Evolutionary conservation across 2,113 vertebrate species (phyloP).

Genomic region (Uria lomvia): DNA sequence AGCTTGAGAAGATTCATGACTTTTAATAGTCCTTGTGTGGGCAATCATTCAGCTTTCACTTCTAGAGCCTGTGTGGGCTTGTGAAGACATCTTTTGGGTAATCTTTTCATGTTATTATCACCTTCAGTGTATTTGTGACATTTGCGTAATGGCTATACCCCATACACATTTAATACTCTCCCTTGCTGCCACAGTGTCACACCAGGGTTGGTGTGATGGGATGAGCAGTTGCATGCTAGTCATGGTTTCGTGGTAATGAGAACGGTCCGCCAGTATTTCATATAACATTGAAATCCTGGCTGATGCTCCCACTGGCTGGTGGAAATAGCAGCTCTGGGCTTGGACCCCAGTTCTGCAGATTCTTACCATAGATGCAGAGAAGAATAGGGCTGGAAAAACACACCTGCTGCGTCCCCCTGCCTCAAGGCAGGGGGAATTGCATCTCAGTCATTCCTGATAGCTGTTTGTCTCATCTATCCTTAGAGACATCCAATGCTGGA

Average conservation of each 20-base stretch:
- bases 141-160: background rate
- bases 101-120: background rate
- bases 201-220: background rate
- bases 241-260: background rate
- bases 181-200: background rate
- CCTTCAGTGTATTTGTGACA: background rate
- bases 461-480: background rate
- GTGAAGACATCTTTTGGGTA: background rate
- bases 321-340: background rate
- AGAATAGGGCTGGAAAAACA: background rate
- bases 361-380: background rate
- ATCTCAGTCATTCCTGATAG: background rate
- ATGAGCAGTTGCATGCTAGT: background rate
- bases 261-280: background rate
- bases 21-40: background rate
- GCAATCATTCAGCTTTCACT: background rate
- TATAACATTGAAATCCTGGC: background rate
- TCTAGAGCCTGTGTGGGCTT: background rate
- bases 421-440: background rate
- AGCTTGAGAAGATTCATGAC: background rate
- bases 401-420: background rate
- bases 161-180: background rate
- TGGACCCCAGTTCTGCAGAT: background rate
- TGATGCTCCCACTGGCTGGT: background rate
- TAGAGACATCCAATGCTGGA: background rate